Base-by-base conservation (phyloP, 2,797 vertebrate genomes). In the Semaprochilodus insignis region DNA sequence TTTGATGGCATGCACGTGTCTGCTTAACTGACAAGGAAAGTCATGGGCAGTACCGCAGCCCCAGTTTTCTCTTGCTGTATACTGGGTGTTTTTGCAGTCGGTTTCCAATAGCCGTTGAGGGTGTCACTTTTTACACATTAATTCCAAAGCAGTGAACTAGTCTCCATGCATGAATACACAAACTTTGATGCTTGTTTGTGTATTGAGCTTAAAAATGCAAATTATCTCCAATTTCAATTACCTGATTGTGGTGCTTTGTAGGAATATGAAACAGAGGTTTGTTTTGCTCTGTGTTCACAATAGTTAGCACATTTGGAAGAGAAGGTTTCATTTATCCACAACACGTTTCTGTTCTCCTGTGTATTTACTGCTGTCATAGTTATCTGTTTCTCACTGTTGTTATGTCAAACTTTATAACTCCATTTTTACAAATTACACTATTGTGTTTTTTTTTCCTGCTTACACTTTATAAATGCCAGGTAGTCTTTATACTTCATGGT, bases 101-200 rank as follows among this genome's bases (percentile, higher is more conserved):
- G 14, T 74, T 71, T 77, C 51, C 52, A 74, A 75, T 62, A 74
- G 65, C 54, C 65, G 55, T 27, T 31, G 62, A 27, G 74, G 76
- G 81, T 62, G 85, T 78, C 63, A 51, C 60, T 54, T 80, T 82
- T 81, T 59, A 67, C 81, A 82, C 78, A 81, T 85, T 81, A 83
- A 80, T 60, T 40, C 57, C 34, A 74, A 36, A 54, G 48, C 55
- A 73, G 19, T 78, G 82, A 88, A 34, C 67, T 66, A 31, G 40
- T 52, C 55, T 74, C 40, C 65, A 2, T 77, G n/a, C 51, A 51
- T 72, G 48, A 63, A 74, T 70, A 44, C 36, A 79, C 80, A 81
- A 65, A 27, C 62, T 65, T 36, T 76, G 34, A 73, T 51, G 59
- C 54, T 65, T 66, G 71, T 52, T 71, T 72, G 78, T 76, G 60